Base-by-base conservation (phyloP, 2,797 vertebrate genomes). In the Chrysocyon brachyurus region DNA sequence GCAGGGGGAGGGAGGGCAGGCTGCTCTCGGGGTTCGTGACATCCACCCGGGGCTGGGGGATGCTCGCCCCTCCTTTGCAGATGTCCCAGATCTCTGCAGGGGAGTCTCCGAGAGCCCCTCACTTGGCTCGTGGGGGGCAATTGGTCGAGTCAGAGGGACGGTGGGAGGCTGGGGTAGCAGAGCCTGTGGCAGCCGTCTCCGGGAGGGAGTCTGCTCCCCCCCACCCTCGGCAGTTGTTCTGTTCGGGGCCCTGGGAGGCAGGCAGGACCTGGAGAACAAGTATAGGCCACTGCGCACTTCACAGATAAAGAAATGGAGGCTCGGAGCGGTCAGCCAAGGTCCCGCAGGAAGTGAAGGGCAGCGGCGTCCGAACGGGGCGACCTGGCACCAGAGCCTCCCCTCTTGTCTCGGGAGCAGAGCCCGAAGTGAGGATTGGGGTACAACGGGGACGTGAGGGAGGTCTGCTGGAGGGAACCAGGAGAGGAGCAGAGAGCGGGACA, bases 401-500 rank as follows among this genome's bases (percentile, higher is more conserved):
- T 4, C 0, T 12, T 63, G 6, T n/a, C 88, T 49, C 12, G 1
- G 31, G 59, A 73, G 16, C 40, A 31, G 73, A 17, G 12, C 5
- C 64, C n/a, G 82, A 21, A n/a, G 0, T 0, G 26, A 73, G 90
- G 78, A 36, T 10, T 46, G 31, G 61, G 52, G 33, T 28, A 9
- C 11, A 24, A 0, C 19, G 2, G 59, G 61, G 2, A 5, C 33
- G 1, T 1, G 22, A 56, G 54, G 40, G 59, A 14, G 61, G 5
- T 3, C 75, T 82, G 36, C 64, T 22, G 26, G 36, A 49, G 16
- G 82, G 64, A 28, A 31, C 33, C 57, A 46, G 28, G 5, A 7
- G 17, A 7, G 54, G 57, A 31, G 12, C 0, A 0, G 83, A 26
- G 66, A 33, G 28, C 12, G 0, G 12, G 49, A 5, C 2, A 11